Percentiles rank a stretch among this genome's conserved stretches.
These are phyloP conservation scores for Sanderia malayensis DNA, from an alignment of 30 jellyfish, hydroid and myxozoan genomes.

Conservation along the genomic window DNA sequence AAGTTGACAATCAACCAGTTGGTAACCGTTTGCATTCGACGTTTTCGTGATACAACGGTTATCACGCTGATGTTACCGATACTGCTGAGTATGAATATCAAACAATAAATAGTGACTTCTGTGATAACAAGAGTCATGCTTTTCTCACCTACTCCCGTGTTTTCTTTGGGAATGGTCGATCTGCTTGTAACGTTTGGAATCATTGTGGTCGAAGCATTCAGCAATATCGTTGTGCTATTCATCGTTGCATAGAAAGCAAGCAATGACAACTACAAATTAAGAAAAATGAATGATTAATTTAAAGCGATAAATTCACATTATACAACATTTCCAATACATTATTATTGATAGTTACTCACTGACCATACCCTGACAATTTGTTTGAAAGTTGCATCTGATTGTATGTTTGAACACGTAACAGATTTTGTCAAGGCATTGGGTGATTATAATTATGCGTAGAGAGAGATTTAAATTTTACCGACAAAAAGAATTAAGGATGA, in stretches of 20 bases:
- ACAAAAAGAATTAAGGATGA: no score
- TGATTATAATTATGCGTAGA: no score
- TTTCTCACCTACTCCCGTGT: neutral
- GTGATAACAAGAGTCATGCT: conserved; percentile 33
- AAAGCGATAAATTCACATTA: no score
- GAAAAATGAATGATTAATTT: neutral
- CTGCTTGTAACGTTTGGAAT: neutral
- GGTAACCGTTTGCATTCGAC: conserved; percentile 97
- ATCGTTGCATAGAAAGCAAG: neutral
- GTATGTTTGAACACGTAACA: no score
- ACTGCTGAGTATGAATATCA: conserved; percentile 59
- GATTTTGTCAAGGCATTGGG: no score
- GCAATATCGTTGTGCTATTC: neutral
- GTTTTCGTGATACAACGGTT: conserved; percentile 68
- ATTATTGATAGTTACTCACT: no score
- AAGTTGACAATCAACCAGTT: conserved; percentile 91
- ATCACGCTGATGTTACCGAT: conserved; percentile 87
- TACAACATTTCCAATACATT: no score
- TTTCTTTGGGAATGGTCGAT: neutral
- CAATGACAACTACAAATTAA: neutral
- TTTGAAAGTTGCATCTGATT: no score
- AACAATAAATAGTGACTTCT: conserved; percentile 41
- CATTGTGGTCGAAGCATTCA: neutral
- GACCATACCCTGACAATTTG: no score
- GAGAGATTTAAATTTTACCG: no score